Conservation (phyloP, 2,113 vertebrate species). For the Engystomops pustulosus region DNA sequence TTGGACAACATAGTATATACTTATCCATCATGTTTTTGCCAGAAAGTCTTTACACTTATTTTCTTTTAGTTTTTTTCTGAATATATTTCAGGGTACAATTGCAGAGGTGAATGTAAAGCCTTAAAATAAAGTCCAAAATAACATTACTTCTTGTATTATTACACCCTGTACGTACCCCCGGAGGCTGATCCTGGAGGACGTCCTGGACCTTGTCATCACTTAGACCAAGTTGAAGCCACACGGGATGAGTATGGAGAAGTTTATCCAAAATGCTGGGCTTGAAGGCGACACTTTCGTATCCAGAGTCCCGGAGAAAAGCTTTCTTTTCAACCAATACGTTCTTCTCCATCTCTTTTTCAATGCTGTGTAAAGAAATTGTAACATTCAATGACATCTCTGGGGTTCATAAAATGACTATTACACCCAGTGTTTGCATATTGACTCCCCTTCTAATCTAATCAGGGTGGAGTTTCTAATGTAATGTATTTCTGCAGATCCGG, state of each 20-base stretch:
- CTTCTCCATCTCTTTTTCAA: slow-evolving; percentile 79
- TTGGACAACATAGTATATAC: too few species aligned
- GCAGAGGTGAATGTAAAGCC: too few species aligned
- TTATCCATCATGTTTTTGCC: too few species aligned
- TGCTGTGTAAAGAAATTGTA: slow-evolving; percentile 68
- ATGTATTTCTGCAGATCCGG: not conserved
- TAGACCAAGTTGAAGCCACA: slow-evolving; percentile 88
- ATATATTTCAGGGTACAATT: too few species aligned
- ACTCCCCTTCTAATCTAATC: not conserved
- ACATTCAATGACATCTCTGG: not conserved
- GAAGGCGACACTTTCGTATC: slow-evolving; percentile 84
- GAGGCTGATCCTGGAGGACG: slow-evolving; percentile 81
- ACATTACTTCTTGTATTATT: too few species aligned
- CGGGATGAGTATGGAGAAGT: slow-evolving; percentile 85
- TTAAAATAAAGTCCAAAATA: too few species aligned
- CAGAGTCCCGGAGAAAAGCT: slow-evolving; percentile 81
- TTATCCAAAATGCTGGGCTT: slow-evolving; percentile 90
- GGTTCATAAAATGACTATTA: not conserved
- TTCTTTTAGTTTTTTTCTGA: too few species aligned
- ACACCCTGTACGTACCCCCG: slow-evolving; percentile 81
- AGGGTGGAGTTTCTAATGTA: not conserved
- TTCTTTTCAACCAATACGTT: slow-evolving; percentile 76
- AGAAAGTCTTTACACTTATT: too few species aligned
- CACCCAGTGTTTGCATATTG: not conserved
- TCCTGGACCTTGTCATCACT: slow-evolving; percentile 78